Conservation (phyloP, 2,888 invertebrate genomes). For the Thera britannica region DNA sequence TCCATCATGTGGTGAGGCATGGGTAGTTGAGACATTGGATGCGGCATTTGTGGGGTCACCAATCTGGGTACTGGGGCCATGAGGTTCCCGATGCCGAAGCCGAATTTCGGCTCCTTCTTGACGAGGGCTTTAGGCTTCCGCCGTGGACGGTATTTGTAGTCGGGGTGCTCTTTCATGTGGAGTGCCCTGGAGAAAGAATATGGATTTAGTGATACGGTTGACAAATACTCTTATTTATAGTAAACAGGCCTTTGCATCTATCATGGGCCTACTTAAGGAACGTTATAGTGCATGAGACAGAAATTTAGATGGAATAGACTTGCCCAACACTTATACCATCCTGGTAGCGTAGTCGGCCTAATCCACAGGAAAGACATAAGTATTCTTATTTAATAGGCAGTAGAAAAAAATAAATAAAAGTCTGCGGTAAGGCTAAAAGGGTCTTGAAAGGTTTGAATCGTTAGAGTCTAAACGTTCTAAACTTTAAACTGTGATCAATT, state of each 20-base stretch:
- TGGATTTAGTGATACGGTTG: background rate
- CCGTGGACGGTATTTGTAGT: slow-evolving; percentile 95
- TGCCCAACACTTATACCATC: too few relatives aligned
- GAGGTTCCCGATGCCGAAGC: slow-evolving; percentile 87
- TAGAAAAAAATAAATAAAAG: too few relatives aligned
- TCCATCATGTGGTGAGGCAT: slow-evolving; percentile 82
- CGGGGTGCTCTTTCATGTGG: slow-evolving; percentile 97
- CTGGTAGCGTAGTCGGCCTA: too few relatives aligned
- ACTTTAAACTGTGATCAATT: background rate
- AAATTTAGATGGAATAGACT: too few relatives aligned
- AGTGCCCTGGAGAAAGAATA: slow-evolving; percentile 87
- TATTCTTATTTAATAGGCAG: too few relatives aligned
- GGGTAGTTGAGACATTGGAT: slow-evolving; percentile 75
- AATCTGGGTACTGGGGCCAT: slow-evolving; percentile 85
- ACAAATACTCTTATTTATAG: background rate
- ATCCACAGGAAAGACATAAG: too few relatives aligned
- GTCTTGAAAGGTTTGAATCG: too few relatives aligned
- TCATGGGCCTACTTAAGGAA: too few relatives aligned
- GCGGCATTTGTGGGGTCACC: slow-evolving; percentile 70
- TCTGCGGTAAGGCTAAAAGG: too few relatives aligned
- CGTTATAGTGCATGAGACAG: too few relatives aligned
- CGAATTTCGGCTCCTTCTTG: slow-evolving; percentile 91
- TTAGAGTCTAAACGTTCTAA: too few relatives aligned
- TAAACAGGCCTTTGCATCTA: too few relatives aligned
- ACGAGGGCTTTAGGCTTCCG: slow-evolving; percentile 94